These are phyloP conservation scores for Strigamia maritima DNA, from an alignment of 2,888 invertebrate genomes.

Conservation along the genomic window DNA sequence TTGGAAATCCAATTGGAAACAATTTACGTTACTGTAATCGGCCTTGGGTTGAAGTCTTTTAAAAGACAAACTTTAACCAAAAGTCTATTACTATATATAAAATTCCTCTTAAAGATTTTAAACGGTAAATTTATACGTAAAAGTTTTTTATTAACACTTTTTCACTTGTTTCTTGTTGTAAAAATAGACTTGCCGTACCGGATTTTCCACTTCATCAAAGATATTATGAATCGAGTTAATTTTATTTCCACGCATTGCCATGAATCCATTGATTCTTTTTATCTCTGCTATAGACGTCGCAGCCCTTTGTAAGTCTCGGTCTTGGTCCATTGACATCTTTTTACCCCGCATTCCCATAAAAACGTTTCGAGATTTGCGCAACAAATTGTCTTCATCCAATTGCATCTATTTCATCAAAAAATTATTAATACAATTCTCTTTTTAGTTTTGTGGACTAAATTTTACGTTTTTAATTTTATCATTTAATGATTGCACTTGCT, in stretches of 20 bases:
- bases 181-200: too few species aligned
- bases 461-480: neutral
- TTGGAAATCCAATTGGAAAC: too few species aligned
- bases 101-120: neutral
- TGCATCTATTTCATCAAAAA: neutral
- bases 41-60: too few species aligned
- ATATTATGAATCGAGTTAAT: neutral
- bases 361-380: neutral
- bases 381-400: neutral
- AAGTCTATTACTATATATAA: too few species aligned
- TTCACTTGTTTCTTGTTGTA: neutral
- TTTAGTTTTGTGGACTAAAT: neutral
- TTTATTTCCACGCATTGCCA: neutral
- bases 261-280: neutral
- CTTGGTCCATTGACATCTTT: neutral
- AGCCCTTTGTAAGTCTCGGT: neutral
- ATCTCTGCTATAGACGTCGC: neutral
- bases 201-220: neutral
- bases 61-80: too few species aligned
- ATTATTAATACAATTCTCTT: neutral
- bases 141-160: neutral
- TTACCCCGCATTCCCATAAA: neutral
- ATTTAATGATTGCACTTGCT: neutral
- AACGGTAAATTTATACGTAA: neutral
- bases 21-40: too few species aligned